Base-by-base conservation (phyloP, 2,113 vertebrate genomes). In the Scalopus aquaticus region DNA sequence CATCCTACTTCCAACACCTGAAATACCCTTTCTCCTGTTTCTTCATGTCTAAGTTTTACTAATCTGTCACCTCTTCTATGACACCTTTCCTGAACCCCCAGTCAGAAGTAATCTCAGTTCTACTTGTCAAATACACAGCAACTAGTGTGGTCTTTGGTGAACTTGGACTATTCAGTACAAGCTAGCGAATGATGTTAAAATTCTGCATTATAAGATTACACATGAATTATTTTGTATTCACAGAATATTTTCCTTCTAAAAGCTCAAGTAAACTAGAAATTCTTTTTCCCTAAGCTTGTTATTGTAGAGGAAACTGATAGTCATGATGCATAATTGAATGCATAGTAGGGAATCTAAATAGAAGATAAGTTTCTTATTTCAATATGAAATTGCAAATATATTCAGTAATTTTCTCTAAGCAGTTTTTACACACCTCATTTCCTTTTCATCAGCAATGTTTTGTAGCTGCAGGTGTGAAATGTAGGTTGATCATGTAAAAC, bases 331-430 rank as follows among this genome's bases (percentile, higher is more conserved):
- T 94, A 91, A 93, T 76, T 19, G 77, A 86, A 54, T 89, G 17
- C 79, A 30, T 72, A 46, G 28, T 69, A 86, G 30, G 44, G 16
- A 86, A 56, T 58, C 22, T 82, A 42, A 69, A 37, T 44, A 77
- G 46, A 91, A 72, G 42, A 74, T 92, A 93, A 83, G 0, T 64
- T 62, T 83, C 32, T 77, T 72, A 65, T 92, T 93, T 84, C 72
- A 74, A 30, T 56, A 17, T 76, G 84, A 93, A 93, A 91, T n/a
- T 77, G 9, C 35, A 81, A 51, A 22, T 56, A 30, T 37, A 86
- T 62, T 94, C 74, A 82, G 70, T 54, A 65, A 79, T 96, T 95
- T 91, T 77, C 95, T 93, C 37, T 74, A 89, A 94, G 56, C 49
- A 91, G 42, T 24, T 83, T 96, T 95, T 79, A 46, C 11, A 46